phyloP scores from a whole-genome alignment of 2,888 invertebrate species.

The Alsophila aescularia region DNA sequence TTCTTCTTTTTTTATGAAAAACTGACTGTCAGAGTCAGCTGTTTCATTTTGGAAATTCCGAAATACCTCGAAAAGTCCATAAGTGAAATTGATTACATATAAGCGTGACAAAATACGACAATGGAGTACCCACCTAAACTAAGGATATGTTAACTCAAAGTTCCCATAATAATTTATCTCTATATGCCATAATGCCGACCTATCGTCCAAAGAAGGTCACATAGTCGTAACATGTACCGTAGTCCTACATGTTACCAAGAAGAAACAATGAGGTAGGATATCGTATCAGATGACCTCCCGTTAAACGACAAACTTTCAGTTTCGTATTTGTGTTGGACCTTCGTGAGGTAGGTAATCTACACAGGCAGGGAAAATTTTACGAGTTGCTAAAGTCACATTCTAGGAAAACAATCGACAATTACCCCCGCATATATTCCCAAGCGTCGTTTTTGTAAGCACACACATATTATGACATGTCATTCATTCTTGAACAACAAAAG shows the following conservation, averaged over 20 bases:
- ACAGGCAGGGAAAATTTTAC: slow-evolving; percentile 22
- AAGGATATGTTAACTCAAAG: neutral
- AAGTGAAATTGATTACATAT: neutral
- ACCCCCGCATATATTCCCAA: slow-evolving; percentile 54
- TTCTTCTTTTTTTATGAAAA: too few relatives aligned
- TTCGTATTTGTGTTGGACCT: slow-evolving; percentile 18
- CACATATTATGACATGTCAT: slow-evolving; percentile 51
- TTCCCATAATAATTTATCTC: neutral
- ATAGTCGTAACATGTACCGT: slow-evolving; percentile 9
- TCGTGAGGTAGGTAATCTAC: slow-evolving; percentile 13
- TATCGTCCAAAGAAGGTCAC: slow-evolving; percentile 17
- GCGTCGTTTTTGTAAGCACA: slow-evolving; percentile 50
- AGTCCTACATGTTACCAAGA: slow-evolving; percentile 13
- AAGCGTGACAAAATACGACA: neutral
- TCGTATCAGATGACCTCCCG: slow-evolving; percentile 24
- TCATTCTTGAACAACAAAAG: slow-evolving; percentile 55
- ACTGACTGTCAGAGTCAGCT: too few relatives aligned
- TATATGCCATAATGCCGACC: neutral
- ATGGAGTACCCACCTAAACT: neutral
- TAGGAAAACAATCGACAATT: slow-evolving; percentile 58
- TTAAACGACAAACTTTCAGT: slow-evolving; percentile 22
- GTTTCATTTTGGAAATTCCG: too few relatives aligned
- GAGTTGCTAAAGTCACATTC: slow-evolving; percentile 35
- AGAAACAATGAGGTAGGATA: slow-evolving; percentile 25
- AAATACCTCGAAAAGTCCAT: neutral